Conservation (phyloP, 2,797 vertebrate species). For the Hyperoplus immaculatus region DNA sequence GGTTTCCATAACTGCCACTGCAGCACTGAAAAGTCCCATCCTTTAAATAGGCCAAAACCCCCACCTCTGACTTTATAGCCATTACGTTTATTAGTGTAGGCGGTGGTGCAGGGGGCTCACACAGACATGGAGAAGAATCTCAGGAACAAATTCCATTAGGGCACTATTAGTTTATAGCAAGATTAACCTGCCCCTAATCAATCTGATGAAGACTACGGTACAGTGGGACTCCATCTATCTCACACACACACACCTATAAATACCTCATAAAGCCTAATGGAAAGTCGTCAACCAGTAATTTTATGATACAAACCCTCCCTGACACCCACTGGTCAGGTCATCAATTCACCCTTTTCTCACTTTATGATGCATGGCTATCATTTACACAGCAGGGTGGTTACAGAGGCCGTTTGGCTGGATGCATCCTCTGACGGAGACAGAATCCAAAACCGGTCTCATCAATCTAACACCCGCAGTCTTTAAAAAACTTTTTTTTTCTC, state of each 20-base stretch:
- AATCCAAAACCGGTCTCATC: constrained; percentile 39
- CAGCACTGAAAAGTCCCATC: constrained; percentile 40
- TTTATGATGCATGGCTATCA: constrained; percentile 58
- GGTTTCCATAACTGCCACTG: constrained; percentile 45
- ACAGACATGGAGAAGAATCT: constrained; percentile 37
- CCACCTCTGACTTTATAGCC: constrained; percentile 62
- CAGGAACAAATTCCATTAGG: constrained; percentile 76
- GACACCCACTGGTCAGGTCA: constrained; percentile 54
- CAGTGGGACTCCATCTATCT: constrained; percentile 28
- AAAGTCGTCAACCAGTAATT: constrained; percentile 76
- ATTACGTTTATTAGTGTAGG: constrained; percentile 79
- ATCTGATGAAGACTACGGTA: constrained; percentile 57
- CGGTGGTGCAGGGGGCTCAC: constrained; percentile 28
- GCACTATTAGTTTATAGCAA: constrained; percentile 74
- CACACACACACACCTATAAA: constrained; percentile 25
- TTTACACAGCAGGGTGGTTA: constrained; percentile 50
- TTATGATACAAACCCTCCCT: constrained; percentile 65
- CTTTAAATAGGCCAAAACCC: constrained; percentile 66
- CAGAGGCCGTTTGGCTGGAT: constrained; percentile 41
- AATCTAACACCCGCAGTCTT: constrained; percentile 41
- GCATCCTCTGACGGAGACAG: constrained; percentile 22
- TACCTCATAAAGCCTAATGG: constrained; percentile 77
- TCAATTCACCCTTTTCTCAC: constrained; percentile 48
- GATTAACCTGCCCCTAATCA: constrained; percentile 78
- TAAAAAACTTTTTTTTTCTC: constrained; percentile 16